Evolutionary conservation across 1,140 invertebrate genomes (phyloP).

Genomic region (fruit fly (Drosophila melanogaster)): Release_6_plus_ISO1_MT NT_033777.3:28730501-28731000

Average conservation of each 20-base stretch:
- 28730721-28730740: slow-evolving; percentile 58
- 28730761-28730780: slow-evolving; percentile 55
- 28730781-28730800: slow-evolving; percentile 38
- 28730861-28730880: slow-evolving; percentile 10
- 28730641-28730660: slow-evolving; percentile 12
- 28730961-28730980: slow-evolving; percentile 47
- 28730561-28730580: neutral
- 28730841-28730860: slow-evolving; percentile 10
- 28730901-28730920: slow-evolving; percentile 26
- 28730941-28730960: slow-evolving; percentile 75
- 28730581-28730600: neutral
- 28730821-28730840: neutral
- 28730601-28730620: slow-evolving; percentile 38
- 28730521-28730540: slow-evolving; percentile 53
- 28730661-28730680: slow-evolving; percentile 3
- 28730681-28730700: slow-evolving; percentile 68
- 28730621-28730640: slow-evolving; percentile 28
- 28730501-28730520: slow-evolving; percentile 50
- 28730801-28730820: slow-evolving; percentile 39
- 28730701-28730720: slow-evolving; percentile 53
- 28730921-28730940: slow-evolving; percentile 48
- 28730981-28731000: slow-evolving; percentile 5
- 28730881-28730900: slow-evolving; percentile 35
- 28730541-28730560: slow-evolving; percentile 46
- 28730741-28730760: slow-evolving; percentile 72